Percentiles rank a stretch among this genome's conserved stretches.
phyloP scores from a whole-genome alignment of 2,113 vertebrate genomes.

The Rhineura floridana region DNA sequence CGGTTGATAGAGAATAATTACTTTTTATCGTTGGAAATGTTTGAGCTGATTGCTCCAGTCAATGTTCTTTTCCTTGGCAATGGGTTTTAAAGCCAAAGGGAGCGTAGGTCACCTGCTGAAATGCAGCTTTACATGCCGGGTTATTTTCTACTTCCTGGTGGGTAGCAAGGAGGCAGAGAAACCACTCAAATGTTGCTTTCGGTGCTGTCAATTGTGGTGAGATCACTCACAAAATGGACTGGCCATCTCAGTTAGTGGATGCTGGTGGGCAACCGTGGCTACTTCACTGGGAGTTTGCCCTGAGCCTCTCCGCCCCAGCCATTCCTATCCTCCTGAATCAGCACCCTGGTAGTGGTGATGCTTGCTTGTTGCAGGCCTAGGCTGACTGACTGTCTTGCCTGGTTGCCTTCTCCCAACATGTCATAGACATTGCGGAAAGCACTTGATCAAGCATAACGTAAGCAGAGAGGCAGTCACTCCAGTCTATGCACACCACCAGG shows the following conservation, averaged over 20 bases:
- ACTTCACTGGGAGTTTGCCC: background rate
- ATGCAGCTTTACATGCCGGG: background rate
- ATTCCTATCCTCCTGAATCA: background rate
- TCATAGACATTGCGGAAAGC: too few relatives aligned
- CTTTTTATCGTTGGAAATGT: constrained; percentile 19
- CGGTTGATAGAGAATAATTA: constrained; percentile 24
- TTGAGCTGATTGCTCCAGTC: background rate
- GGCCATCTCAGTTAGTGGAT: too few relatives aligned
- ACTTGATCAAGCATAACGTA: too few relatives aligned
- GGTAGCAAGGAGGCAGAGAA: too few relatives aligned
- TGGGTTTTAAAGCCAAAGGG: background rate
- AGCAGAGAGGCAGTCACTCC: too few relatives aligned
- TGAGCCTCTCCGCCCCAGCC: background rate
- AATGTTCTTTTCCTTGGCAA: background rate
- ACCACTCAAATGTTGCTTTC: background rate
- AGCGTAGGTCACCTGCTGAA: background rate
- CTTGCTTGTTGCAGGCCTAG: too few relatives aligned
- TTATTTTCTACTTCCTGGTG: background rate
- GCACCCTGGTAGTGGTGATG: background rate
- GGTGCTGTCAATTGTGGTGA: background rate
- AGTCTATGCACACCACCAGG: too few relatives aligned
- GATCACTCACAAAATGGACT: background rate
- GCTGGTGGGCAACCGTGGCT: background rate
- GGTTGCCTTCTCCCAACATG: too few relatives aligned
- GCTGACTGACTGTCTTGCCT: too few relatives aligned